Base-by-base conservation (phyloP, 2,888 invertebrate genomes). In the Amiota communis region DNA sequence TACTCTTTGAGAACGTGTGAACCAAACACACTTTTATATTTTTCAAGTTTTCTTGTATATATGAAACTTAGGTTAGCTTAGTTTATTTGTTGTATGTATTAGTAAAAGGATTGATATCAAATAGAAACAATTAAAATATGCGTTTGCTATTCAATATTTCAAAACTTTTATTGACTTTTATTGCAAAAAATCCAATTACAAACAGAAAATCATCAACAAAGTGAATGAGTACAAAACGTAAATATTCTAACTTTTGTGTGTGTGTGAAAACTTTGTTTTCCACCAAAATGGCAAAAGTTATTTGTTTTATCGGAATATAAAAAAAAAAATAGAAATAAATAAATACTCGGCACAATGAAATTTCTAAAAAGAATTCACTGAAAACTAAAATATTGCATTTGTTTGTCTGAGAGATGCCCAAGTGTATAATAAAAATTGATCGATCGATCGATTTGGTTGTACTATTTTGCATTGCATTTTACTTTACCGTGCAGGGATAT, bases 391-490 rank as follows among this genome's bases (percentile, higher is more conserved):
- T 59, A 59, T 59, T 59, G 59, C 59, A 11, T 59, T 59, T 20
- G 11, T 9, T 77, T 49, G 67, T 36, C 6, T 72, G 17, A 71
- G 63, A 77, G 73, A 75, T 74, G 78, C 84, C 78, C 84, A 77
- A 75, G 82, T 79, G 84, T 76, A 70, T 80, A 81, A 82, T 83
- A 84, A 83, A 83, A 83, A 79, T 84, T 83, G 82, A 83, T 83
- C 80, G 76, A 84, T 84, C 36, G 79, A 75, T 48, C 63, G 23
- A 56, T 59, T 15, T 48, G 36, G 36, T 36, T 36, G 36, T 36
- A n/a, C n/a, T n/a, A 6, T 36, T 36, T 2, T 36, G 36, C 36
- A 6, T 6, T 36, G 36, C 36, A 36, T 36, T 36, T 36, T 36
- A 36, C 36, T 36, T 6, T 36, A 36, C 36, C 6, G 23, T 23